phyloP scores from a whole-genome alignment of 2,113 vertebrate species.

The Rattus rattus region DNA sequence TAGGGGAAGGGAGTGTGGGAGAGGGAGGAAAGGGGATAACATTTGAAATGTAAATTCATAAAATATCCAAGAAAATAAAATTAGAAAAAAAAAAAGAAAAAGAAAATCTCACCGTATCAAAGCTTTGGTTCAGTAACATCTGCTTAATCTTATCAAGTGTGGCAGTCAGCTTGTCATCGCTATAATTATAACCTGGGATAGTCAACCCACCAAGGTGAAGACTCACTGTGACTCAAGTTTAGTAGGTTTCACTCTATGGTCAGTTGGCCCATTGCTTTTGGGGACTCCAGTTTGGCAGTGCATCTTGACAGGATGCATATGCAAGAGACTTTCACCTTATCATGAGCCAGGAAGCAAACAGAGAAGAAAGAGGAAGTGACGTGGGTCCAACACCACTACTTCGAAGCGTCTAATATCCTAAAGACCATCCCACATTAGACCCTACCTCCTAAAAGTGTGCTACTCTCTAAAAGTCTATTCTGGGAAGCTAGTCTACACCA shows the following conservation, averaged over 20 bases:
- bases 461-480: neutral
- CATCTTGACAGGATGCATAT: neutral
- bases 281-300: neutral
- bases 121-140: neutral
- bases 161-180: neutral
- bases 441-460: neutral
- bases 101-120: neutral
- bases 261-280: neutral
- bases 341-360: neutral
- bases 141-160: neutral
- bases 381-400: neutral
- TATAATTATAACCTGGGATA: neutral
- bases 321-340: neutral
- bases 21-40: no score
- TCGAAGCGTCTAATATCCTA: neutral
- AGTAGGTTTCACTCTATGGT: neutral
- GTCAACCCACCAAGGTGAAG: neutral
- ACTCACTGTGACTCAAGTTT: neutral
- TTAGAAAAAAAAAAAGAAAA: no score
- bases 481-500: neutral
- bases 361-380: neutral
- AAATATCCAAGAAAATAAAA: no score
- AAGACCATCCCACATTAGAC: neutral
- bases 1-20: no score
- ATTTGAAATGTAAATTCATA: no score